Evolutionary conservation across 2,113 vertebrate genomes (phyloP).

Genomic region (Condylura cristata): DNA sequence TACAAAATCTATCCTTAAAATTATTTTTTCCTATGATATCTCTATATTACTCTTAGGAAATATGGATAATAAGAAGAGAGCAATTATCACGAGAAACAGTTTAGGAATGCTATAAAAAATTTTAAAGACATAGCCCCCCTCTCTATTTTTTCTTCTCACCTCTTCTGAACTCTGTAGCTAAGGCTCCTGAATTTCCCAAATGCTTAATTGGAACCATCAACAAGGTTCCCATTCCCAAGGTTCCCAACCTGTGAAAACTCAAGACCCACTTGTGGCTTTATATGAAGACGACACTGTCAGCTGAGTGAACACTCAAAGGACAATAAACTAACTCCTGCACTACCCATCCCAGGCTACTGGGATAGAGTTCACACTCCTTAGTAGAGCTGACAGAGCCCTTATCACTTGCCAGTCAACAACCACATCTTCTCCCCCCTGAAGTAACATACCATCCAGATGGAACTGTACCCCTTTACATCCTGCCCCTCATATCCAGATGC

Average conservation of each 20-base stretch:
- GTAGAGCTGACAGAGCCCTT: background rate
- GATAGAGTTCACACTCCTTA: background rate
- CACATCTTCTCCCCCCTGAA: background rate
- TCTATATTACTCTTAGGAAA: background rate
- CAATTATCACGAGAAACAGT: background rate
- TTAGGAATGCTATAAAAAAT: conserved; percentile 27
- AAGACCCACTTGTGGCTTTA: background rate
- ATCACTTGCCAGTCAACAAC: background rate
- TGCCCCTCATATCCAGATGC: background rate
- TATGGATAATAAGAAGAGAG: background rate
- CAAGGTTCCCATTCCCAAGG: background rate
- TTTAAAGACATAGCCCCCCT: background rate
- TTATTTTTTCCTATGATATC: background rate
- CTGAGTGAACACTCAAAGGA: background rate
- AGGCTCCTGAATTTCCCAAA: background rate
- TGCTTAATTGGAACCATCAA: background rate
- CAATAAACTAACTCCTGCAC: background rate
- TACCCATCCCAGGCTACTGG: rapidly evolving
- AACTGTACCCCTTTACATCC: background rate
- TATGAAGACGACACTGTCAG: background rate
- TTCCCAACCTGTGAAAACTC: background rate
- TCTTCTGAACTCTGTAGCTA: background rate
- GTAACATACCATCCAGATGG: background rate
- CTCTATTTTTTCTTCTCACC: background rate
- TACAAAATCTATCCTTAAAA: background rate